Percentiles rank a stretch among this genome's conserved stretches.
Conservation (phyloP, 2,797 vertebrate species). For the Ibycter americanus region DNA sequence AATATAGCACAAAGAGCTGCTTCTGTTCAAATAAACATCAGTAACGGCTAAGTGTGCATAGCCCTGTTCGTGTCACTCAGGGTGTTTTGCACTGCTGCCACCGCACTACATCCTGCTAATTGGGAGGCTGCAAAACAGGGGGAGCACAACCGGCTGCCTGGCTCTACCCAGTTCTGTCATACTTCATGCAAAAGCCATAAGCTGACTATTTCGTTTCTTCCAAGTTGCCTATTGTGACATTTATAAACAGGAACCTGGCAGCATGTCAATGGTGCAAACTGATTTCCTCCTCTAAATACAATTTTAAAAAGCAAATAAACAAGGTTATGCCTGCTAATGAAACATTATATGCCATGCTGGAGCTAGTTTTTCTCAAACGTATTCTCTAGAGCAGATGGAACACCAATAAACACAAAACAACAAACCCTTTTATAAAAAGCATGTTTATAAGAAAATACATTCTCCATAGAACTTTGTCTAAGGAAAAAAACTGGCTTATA, state of each 20-base stretch:
- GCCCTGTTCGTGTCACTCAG: constrained; percentile 1
- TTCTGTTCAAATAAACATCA: constrained; percentile 45
- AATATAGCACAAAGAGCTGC: constrained; percentile 48
- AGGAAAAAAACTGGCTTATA: constrained; percentile 39
- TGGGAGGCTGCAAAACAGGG: constrained; percentile 9
- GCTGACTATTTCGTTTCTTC: constrained; percentile 59
- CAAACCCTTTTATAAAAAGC: constrained; percentile 67
- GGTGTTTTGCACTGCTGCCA: background rate
- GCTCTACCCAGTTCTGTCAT: constrained; percentile 63
- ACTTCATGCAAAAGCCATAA: constrained; percentile 72
- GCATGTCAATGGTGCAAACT: constrained; percentile 79
- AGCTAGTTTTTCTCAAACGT: constrained; percentile 72
- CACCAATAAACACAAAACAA: constrained; percentile 68
- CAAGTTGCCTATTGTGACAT: constrained; percentile 75
- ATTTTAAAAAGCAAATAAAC: constrained; percentile 83
- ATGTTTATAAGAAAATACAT: constrained; percentile 70
- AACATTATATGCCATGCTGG: constrained; percentile 78
- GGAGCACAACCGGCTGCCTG: constrained; percentile 4
- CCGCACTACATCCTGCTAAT: background rate
- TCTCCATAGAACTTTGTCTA: constrained; percentile 39
- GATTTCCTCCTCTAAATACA: constrained; percentile 83
- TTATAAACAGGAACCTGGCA: constrained; percentile 83
- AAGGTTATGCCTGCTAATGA: constrained; percentile 82
- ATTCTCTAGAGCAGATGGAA: constrained; percentile 74
- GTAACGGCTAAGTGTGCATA: background rate